Evolutionary conservation across 2,113 vertebrate genomes (phyloP).

Genomic region (Romanogobio albipinnatus): DNA sequence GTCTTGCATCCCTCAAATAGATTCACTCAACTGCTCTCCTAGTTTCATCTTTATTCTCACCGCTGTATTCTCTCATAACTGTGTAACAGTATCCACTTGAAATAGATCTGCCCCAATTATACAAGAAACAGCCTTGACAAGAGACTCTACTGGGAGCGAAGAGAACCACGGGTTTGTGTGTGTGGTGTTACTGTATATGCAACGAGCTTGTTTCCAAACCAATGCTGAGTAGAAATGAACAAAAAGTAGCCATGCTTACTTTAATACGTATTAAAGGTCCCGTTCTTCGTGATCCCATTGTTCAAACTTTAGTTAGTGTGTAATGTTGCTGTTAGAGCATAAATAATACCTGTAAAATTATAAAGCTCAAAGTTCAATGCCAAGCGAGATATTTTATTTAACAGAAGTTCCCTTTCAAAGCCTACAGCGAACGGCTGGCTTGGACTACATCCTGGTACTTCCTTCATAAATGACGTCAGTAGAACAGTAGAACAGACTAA

Average conservation of each 20-base stretch:
- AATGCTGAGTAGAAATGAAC: neutral
- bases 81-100: conserved; percentile 37
- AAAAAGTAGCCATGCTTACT: neutral
- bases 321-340: too few species aligned
- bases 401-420: too few species aligned
- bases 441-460: too few species aligned
- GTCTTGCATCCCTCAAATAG: neutral
- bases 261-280: neutral
- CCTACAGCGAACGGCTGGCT: too few species aligned
- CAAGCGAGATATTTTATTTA: too few species aligned
- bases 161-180: conserved; percentile 2
- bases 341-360: too few species aligned
- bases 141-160: conserved; percentile 36
- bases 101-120: conserved; percentile 33
- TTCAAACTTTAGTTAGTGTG: too few species aligned
- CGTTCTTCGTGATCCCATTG: too few species aligned
- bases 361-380: too few species aligned
- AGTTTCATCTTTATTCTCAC: conserved; percentile 8
- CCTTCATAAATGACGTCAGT: too few species aligned
- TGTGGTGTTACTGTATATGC: conserved; percentile 11
- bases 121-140: conserved; percentile 24
- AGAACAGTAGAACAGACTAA: too few species aligned
- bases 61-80: conserved; percentile 23
- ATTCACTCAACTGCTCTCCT: conserved; percentile 13
- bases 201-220: neutral